Percentiles rank a stretch among this genome's conserved stretches.
Conservation (phyloP, 1,140 invertebrate species). For the Thrips palmi region DNA sequence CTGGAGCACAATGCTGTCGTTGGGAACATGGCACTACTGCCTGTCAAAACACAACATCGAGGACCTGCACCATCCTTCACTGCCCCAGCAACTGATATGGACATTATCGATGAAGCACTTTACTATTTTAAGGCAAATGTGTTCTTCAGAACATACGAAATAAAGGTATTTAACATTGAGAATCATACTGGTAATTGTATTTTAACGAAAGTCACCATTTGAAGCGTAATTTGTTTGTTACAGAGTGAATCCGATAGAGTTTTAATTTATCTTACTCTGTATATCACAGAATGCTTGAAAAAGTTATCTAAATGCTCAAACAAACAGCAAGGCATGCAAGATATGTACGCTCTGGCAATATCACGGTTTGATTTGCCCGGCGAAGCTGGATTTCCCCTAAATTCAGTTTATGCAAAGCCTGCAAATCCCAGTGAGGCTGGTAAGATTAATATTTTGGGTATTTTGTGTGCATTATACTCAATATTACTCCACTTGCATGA, state of each 20-base stretch:
- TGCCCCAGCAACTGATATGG: conserved; percentile 48
- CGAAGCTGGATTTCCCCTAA: conserved; percentile 88
- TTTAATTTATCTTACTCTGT: conserved; percentile 95
- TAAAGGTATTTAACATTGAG: conserved; percentile 51
- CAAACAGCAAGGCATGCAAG: conserved; percentile 78
- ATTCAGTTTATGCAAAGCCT: conserved; percentile 90
- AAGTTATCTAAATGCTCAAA: conserved; percentile 78
- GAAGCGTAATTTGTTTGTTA: conserved; percentile 19
- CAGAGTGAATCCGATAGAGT: conserved; percentile 88
- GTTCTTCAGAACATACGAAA: conserved; percentile 97
- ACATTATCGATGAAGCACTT: conserved; percentile 96
- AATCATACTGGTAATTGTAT: not conserved
- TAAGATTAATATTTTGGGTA: conserved; percentile 21
- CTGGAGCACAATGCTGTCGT: conserved; percentile 46
- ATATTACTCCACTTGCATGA: no score
- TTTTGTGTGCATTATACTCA: conserved; percentile 5
- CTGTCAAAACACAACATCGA: conserved; percentile 65
- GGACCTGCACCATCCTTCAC: conserved; percentile 62
- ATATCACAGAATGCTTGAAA: conserved; percentile 96
- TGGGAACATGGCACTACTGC: conserved; percentile 87
- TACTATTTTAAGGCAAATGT: conserved; percentile 98
- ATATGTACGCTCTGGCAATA: conserved; percentile 91
- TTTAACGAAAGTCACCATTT: not conserved
- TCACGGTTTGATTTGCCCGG: conserved; percentile 95
- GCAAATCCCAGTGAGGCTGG: conserved; percentile 55